Evolutionary conservation across 1,140 invertebrate genomes (phyloP).

Genomic region (Drosophila saltans): DNA sequence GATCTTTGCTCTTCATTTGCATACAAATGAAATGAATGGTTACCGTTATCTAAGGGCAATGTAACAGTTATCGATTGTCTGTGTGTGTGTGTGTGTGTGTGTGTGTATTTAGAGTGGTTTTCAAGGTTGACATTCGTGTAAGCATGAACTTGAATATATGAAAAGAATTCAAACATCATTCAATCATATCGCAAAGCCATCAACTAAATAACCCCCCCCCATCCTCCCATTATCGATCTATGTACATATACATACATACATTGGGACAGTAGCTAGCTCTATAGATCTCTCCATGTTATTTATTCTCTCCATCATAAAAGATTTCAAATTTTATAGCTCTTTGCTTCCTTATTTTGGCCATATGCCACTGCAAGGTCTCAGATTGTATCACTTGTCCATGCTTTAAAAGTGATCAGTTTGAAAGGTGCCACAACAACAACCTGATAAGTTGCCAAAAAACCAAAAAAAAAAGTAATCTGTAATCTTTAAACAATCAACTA

Average conservation of each 20-base stretch:
- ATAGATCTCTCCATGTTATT: no score
- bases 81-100: neutral
- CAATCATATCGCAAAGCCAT: no score
- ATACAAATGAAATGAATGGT: neutral
- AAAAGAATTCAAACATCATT: neutral
- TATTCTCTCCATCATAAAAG: no score
- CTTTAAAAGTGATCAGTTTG: neutral
- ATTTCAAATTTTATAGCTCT: no score
- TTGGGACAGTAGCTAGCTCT: no score
- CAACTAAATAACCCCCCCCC: no score
- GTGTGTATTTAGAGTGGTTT: neutral
- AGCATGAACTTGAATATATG: neutral
- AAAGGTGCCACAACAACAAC: neutral
- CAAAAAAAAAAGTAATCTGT: neutral
- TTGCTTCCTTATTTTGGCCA: neutral
- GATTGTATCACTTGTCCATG: neutral
- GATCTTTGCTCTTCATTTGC: neutral
- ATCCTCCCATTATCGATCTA: no score
- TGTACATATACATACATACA: no score
- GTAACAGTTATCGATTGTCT: neutral
- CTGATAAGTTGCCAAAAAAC: no score
- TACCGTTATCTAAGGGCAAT: slow-evolving; percentile 5
- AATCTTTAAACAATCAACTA: neutral
- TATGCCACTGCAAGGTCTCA: neutral
- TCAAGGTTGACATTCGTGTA: neutral